These are phyloP conservation scores for Phoeniculus purpureus DNA, from an alignment of 2,797 vertebrate genomes.

Conservation along the genomic window DNA sequence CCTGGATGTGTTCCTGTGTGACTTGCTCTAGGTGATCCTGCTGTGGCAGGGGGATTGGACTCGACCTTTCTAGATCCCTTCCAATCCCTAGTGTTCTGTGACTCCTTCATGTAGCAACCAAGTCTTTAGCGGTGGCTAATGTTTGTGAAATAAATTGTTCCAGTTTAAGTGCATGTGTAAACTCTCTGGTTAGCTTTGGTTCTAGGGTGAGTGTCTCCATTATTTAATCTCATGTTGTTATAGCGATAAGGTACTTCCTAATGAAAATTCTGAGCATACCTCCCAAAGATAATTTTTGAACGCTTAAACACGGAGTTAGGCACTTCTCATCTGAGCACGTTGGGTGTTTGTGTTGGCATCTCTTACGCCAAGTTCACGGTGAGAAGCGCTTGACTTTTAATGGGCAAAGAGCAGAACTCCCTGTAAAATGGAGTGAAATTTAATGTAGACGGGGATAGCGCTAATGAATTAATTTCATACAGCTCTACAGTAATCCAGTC, in stretches of 20 bases:
- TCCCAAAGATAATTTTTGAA: not conserved
- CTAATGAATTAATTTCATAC: too few relatives aligned
- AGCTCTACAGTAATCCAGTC: not conserved
- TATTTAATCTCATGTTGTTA: slow-evolving; percentile 37
- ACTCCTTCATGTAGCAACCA: not conserved
- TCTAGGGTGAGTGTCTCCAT: slow-evolving; percentile 15
- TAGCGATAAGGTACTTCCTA: slow-evolving; percentile 30
- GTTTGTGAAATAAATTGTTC: not conserved
- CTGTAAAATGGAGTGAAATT: not conserved
- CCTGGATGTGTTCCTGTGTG: too few relatives aligned
- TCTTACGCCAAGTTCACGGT: not conserved
- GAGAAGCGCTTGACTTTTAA: not conserved
- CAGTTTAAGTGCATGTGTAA: not conserved
- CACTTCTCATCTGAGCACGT: not conserved
- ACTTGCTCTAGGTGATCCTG: too few relatives aligned
- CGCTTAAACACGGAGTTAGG: not conserved
- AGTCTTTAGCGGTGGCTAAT: not conserved
- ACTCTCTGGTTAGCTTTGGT: not conserved
- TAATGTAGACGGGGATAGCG: too few relatives aligned
- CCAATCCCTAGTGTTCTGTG: too few relatives aligned
- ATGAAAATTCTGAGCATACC: not conserved
- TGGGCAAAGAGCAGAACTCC: not conserved
- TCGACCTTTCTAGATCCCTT: too few relatives aligned
- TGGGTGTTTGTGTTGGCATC: not conserved
- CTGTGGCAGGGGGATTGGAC: too few relatives aligned